phyloP scores from a whole-genome alignment of 2,113 vertebrate genomes.

The Apaloderma vittatum region DNA sequence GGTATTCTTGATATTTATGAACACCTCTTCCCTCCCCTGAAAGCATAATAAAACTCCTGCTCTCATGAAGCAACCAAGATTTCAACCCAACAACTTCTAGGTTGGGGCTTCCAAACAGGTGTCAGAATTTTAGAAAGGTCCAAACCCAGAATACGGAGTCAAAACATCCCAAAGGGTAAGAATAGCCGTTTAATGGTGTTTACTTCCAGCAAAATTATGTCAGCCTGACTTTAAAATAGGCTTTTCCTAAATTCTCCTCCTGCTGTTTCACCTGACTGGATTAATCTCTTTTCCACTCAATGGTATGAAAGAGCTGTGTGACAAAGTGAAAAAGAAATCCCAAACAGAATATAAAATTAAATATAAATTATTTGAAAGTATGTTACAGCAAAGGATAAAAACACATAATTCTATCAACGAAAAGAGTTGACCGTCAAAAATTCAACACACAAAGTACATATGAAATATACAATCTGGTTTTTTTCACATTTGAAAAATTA shows the following conservation, averaged over 20 bases:
- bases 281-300: slow-evolving; percentile 59
- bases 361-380: slow-evolving; percentile 68
- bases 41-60: background rate
- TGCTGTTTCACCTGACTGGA: slow-evolving; percentile 59
- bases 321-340: slow-evolving; percentile 56
- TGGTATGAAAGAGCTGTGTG: slow-evolving; percentile 36
- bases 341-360: slow-evolving; percentile 68
- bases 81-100: background rate
- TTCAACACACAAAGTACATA: slow-evolving; percentile 33
- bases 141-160: background rate
- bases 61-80: background rate
- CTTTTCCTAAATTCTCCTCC: slow-evolving; percentile 26
- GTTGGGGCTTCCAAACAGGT: background rate
- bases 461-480: slow-evolving; percentile 55
- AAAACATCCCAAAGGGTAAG: background rate
- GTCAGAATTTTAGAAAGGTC: background rate
- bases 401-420: slow-evolving; percentile 51
- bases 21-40: background rate
- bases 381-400: slow-evolving; percentile 50
- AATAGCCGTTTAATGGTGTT: background rate
- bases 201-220: background rate
- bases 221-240: background rate
- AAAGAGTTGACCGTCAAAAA: slow-evolving; percentile 62
- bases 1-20: background rate
- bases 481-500: slow-evolving; percentile 74